Evolutionary conservation across 2,113 vertebrate species (phyloP).

Genomic region (Amazona guildingii): DNA sequence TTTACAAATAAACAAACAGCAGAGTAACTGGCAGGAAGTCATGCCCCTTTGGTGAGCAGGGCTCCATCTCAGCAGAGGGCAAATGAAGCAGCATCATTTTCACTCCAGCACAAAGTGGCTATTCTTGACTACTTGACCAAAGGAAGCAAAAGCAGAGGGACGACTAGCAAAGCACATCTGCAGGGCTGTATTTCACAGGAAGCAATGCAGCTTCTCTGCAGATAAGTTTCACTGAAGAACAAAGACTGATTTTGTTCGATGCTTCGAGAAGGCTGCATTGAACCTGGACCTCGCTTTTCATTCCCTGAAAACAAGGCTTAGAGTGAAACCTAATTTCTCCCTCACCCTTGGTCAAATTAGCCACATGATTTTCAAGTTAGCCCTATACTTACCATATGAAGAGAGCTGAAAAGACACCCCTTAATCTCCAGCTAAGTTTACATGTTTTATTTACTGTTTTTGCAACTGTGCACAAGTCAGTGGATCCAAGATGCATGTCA

Average conservation of each 20-base stretch:
- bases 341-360: neutral
- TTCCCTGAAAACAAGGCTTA: constrained; percentile 53
- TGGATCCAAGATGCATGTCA: neutral
- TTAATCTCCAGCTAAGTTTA: neutral
- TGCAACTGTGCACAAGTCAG: neutral
- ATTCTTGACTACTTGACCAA: constrained; percentile 72
- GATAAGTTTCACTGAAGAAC: constrained; percentile 78
- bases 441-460: neutral
- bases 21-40: constrained; percentile 57
- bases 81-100: constrained; percentile 65
- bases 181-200: constrained; percentile 74
- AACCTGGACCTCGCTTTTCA: constrained; percentile 64
- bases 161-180: constrained; percentile 63
- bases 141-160: constrained; percentile 49
- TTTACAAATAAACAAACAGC: constrained; percentile 65
- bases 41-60: constrained; percentile 19
- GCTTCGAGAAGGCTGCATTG: constrained; percentile 61
- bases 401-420: neutral
- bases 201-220: constrained; percentile 67
- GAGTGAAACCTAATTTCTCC: neutral
- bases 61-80: constrained; percentile 35
- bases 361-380: constrained; percentile 3
- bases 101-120: constrained; percentile 73
- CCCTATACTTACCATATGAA: neutral
- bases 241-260: constrained; percentile 76